Percentiles rank a stretch among this genome's conserved stretches.
phyloP scores from a whole-genome alignment of 2,888 invertebrate genomes.

The Iphiclides podalirius region DNA sequence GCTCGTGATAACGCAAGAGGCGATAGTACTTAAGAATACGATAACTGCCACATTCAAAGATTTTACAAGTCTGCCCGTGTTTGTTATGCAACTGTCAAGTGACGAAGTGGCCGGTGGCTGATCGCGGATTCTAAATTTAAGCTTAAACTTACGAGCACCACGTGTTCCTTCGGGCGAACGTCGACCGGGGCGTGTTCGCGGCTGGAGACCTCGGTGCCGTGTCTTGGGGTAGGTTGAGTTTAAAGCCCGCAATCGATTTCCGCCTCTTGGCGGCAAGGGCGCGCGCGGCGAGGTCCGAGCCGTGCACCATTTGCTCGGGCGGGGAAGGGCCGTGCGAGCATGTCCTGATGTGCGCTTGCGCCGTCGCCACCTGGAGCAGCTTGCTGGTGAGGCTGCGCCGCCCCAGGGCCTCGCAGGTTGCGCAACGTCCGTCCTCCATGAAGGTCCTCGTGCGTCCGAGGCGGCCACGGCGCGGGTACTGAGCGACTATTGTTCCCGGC shows the following conservation, averaged over 20 bases:
- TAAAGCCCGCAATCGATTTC: constrained; percentile 69
- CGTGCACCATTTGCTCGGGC: constrained; percentile 50
- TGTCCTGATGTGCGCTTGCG: constrained; percentile 73
- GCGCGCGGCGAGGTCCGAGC: constrained; percentile 62
- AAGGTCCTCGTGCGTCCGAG: constrained; percentile 71
- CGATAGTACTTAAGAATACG: constrained; percentile 40
- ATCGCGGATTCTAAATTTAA: not conserved
- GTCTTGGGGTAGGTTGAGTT: constrained; percentile 60
- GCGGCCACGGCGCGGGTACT: constrained; percentile 73
- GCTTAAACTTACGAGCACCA: constrained; percentile 76
- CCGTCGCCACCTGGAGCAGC: constrained; percentile 71
- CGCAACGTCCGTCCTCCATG: constrained; percentile 74
- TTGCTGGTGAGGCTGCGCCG: constrained; percentile 68
- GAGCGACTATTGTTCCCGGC: constrained; percentile 71
- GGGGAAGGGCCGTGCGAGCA: constrained; percentile 58
- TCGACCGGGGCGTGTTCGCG: constrained; percentile 50
- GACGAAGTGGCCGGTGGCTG: not conserved
- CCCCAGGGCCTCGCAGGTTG: constrained; percentile 72
- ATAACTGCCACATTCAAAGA: constrained; percentile 28
- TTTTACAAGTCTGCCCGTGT: not conserved
- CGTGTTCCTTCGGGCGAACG: constrained; percentile 70
- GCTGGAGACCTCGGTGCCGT: constrained; percentile 48
- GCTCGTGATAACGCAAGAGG: constrained; percentile 44
- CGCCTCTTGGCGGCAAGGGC: constrained; percentile 72
- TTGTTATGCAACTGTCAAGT: constrained; percentile 23